Percentiles rank a stretch among this genome's conserved stretches.
Evolutionary conservation across 2,888 invertebrate genomes (phyloP).

Genomic region (Andrena haemorrhoa): DNA sequence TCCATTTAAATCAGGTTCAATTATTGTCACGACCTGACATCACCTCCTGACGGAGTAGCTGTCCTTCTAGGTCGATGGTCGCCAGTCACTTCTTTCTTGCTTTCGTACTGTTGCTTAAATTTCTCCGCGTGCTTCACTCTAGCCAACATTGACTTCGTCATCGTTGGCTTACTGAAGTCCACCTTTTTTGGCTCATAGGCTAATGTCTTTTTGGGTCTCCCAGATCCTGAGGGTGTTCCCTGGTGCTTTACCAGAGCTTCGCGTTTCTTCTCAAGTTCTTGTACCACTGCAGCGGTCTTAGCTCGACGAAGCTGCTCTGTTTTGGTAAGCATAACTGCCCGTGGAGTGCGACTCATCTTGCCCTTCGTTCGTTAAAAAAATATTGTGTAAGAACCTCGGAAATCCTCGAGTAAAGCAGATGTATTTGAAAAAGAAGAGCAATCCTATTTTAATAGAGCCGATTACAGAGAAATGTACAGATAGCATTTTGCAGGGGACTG

Average conservation of each 20-base stretch:
- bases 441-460: not conserved
- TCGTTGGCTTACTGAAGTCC: constrained; percentile 72
- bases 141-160: constrained; percentile 79
- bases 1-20: constrained; percentile 31
- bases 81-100: constrained; percentile 31
- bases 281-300: constrained; percentile 67
- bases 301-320: constrained; percentile 74
- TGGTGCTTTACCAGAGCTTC: constrained; percentile 10
- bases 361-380: not conserved
- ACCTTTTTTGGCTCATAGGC: constrained; percentile 73
- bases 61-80: constrained; percentile 63
- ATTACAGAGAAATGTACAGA: not conserved
- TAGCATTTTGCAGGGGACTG: not conserved
- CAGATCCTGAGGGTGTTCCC: constrained; percentile 32
- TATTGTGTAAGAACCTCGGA: not conserved
- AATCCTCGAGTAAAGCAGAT: not conserved
- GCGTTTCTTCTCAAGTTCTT: constrained; percentile 49
- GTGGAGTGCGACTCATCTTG: constrained; percentile 41
- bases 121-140: constrained; percentile 74
- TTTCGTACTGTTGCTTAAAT: constrained; percentile 64
- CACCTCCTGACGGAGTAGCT: constrained; percentile 71
- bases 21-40: constrained; percentile 63
- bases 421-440: not conserved
- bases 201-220: not conserved
- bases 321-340: constrained; percentile 60